Evolutionary conservation across 2,888 invertebrate genomes (phyloP).

Genomic region (Drosophila differens): DNA sequence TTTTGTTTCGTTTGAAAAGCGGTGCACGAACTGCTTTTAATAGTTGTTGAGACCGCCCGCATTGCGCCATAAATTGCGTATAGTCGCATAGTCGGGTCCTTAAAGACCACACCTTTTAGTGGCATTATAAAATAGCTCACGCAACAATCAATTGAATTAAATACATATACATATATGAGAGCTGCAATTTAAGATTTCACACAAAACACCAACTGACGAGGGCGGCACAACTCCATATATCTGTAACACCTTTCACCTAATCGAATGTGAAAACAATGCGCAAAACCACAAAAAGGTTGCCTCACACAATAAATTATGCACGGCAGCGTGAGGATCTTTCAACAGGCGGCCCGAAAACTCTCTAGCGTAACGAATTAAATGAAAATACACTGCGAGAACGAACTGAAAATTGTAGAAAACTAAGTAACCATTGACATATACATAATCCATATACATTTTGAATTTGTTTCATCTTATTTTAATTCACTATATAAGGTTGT

Average conservation of each 20-base stretch:
- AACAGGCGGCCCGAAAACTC: slow-evolving; percentile 41
- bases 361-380: slow-evolving; percentile 75
- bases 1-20: slow-evolving; percentile 43
- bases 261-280: slow-evolving; percentile 67
- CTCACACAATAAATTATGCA: slow-evolving; percentile 74
- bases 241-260: slow-evolving; percentile 69
- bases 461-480: not conserved
- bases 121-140: slow-evolving; percentile 64
- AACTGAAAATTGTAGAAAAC: not conserved
- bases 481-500: not conserved
- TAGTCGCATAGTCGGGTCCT: slow-evolving; percentile 4
- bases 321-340: slow-evolving; percentile 68
- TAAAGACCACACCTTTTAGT: slow-evolving; percentile 34
- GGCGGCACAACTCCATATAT: slow-evolving; percentile 1
- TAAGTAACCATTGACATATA: not conserved
- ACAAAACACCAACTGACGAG: slow-evolving; percentile 41
- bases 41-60: slow-evolving; percentile 68
- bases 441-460: not conserved
- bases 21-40: slow-evolving; percentile 58
- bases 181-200: slow-evolving; percentile 77
- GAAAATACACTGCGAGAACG: slow-evolving; percentile 38
- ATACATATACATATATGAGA: not conserved
- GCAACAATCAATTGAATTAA: slow-evolving; percentile 68
- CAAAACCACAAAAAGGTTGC: slow-evolving; percentile 60
- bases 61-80: slow-evolving; percentile 63